Evolutionary conservation across 2,888 invertebrate genomes (phyloP).

Genomic region (Spodoptera picta): DNA sequence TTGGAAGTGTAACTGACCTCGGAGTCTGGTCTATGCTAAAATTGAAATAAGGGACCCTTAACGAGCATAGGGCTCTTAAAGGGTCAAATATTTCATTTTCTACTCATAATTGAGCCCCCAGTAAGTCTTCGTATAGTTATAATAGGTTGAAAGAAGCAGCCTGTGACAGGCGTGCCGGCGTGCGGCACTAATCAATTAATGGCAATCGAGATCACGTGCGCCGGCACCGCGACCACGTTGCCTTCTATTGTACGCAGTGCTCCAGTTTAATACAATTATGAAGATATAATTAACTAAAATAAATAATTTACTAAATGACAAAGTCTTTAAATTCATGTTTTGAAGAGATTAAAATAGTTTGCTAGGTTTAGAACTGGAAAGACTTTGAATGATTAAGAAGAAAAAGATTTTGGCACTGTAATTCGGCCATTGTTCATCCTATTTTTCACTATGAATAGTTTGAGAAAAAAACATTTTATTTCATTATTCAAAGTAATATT

Average conservation of each 20-base stretch:
- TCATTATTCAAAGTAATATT: slow-evolving; percentile 10
- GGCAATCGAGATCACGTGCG: slow-evolving; percentile 73
- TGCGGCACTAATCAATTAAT: slow-evolving; percentile 80
- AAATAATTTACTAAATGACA: slow-evolving; percentile 15
- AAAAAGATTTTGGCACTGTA: too few relatives aligned
- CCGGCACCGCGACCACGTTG: slow-evolving; percentile 60
- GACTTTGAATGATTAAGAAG: too few relatives aligned
- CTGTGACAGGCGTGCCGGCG: slow-evolving; percentile 67
- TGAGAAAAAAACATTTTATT: too few relatives aligned
- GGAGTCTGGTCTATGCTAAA: too few relatives aligned
- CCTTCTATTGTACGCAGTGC: slow-evolving; percentile 35
- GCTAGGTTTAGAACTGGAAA: too few relatives aligned
- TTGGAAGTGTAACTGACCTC: too few relatives aligned
- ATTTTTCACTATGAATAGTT: too few relatives aligned
- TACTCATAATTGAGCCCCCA: slow-evolving; percentile 27
- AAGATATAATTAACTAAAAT: slow-evolving; percentile 42
- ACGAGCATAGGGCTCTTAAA: not conserved
- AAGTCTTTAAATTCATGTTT: too few relatives aligned
- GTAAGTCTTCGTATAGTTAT: slow-evolving; percentile 23
- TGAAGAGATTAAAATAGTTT: too few relatives aligned
- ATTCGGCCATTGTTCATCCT: too few relatives aligned
- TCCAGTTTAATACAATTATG: slow-evolving; percentile 32
- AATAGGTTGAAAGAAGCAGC: slow-evolving; percentile 49
- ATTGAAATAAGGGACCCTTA: too few relatives aligned
- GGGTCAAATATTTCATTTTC: slow-evolving; percentile 18